Evolutionary conservation across 2,113 vertebrate species (phyloP).

Genomic region (Hypocryptadius cinnamomeus): DNA sequence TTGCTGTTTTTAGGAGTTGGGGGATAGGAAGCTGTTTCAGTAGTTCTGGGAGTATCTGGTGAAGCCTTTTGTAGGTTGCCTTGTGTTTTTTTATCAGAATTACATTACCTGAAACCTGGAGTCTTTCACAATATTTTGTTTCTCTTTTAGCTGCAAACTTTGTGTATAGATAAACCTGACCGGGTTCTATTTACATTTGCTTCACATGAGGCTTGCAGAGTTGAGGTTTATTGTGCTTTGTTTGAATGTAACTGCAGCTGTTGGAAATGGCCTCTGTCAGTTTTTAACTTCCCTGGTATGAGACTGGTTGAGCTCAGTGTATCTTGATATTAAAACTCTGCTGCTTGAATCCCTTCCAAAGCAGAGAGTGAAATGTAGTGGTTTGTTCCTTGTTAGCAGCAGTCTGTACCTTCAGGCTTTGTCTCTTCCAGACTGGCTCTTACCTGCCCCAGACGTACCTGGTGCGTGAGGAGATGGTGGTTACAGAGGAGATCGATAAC

Average conservation of each 20-base stretch:
- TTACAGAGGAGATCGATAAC: slow-evolving; percentile 85
- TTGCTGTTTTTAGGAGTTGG: neutral
- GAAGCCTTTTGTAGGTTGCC: neutral
- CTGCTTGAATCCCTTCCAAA: neutral
- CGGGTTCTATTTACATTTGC: neutral
- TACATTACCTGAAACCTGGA: neutral
- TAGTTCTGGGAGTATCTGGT: neutral
- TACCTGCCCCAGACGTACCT: slow-evolving; percentile 85
- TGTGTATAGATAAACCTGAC: neutral
- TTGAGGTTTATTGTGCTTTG: neutral
- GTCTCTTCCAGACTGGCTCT: slow-evolving; percentile 76
- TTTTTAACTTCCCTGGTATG: neutral
- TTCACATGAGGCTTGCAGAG: neutral
- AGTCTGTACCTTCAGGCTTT: neutral
- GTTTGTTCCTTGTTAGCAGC: neutral
- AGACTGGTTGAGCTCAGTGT: neutral
- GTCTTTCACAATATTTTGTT: neutral
- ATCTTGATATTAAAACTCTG: neutral
- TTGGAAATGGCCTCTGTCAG: neutral
- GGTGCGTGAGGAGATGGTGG: slow-evolving; percentile 89
- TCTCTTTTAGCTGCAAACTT: neutral
- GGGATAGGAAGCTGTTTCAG: neutral
- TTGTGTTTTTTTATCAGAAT: neutral
- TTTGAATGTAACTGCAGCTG: neutral
- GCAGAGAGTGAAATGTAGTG: neutral